Base-by-base conservation (phyloP, 2,113 vertebrate genomes). In the Sinocyclocheilus anshuiensis region DNA sequence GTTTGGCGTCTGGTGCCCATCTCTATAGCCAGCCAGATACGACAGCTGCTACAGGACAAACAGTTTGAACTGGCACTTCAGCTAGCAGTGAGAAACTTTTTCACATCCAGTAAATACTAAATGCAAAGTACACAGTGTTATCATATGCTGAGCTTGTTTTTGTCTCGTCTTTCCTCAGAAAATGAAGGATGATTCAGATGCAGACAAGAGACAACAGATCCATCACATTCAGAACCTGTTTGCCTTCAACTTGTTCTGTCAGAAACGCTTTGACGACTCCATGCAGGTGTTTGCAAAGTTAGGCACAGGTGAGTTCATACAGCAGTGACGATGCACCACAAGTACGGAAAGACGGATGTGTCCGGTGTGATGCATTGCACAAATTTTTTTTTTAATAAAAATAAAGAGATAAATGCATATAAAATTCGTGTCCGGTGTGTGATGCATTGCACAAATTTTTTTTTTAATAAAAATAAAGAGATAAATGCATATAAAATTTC, bases 241-340 rank as follows among this genome's bases (percentile, higher is more conserved):
- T 65, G 98, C 98, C 90, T 99, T 99, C 93, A 98, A 99, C 89
- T 96, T 99, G 84, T 99, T 99, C 90, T 99, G 98, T 92, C 98
- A 99, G 94, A 99, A 99, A 90, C 97, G 96, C 87, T 99, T 99
- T 86, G 98, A 99, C 89, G 98, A 99, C 86, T 99, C 98, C 29
- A 99, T 99, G 98, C 97, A 98, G 91, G 98, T 97, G 84, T 99
- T 99, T 91, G 96, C 98, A 84, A 99, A 99, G 88, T 96, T 99
- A 26, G 98, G 98, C 88, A 99, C 98, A 96, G 98, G 98, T 99
- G 18, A 69, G 29, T 22, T 57, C 7, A 50, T 8, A 55, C 75
- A 53, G 24, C 15, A 6, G 36, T 42, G 69, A 42, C n/a, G 8
- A 42, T 42, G 36, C 69, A n/a, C 69, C 33, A 72, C 1, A 59